phyloP scores from a whole-genome alignment of 2,113 vertebrate species.

The Tychaedon coryphoeus region DNA sequence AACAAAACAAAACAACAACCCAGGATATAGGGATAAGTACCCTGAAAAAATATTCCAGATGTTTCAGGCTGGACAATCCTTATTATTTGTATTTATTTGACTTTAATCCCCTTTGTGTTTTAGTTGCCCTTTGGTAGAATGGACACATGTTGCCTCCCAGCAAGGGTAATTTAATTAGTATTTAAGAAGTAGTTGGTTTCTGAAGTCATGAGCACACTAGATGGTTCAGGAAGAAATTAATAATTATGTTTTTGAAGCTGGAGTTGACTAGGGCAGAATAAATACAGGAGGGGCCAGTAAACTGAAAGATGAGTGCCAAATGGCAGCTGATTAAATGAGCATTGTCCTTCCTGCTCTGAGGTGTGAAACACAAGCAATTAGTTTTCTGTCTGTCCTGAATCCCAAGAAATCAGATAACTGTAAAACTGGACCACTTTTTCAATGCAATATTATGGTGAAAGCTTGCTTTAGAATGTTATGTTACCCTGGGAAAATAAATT shows the following conservation, averaged over 20 bases:
- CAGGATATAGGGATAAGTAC: neutral
- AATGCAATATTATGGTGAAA: neutral
- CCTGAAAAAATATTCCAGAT: neutral
- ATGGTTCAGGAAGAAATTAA: neutral
- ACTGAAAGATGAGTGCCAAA: neutral
- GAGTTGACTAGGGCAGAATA: neutral
- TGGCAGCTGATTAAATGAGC: neutral
- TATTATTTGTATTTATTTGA: neutral
- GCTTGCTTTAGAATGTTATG: neutral
- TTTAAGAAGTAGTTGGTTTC: neutral
- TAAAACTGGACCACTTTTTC: neutral
- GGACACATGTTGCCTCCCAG: neutral
- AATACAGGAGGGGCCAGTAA: neutral
- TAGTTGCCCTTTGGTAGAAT: neutral
- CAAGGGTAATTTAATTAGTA: neutral
- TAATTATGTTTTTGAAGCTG: neutral
- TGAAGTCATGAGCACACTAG: neutral
- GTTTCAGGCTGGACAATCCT: neutral
- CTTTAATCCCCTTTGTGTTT: neutral
- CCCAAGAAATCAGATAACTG: neutral
- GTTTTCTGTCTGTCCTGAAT: neutral
- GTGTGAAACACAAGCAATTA: neutral
- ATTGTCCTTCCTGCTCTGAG: neutral
- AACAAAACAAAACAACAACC: accelerated
- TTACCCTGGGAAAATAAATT: neutral